Base-by-base conservation (phyloP, 2,888 invertebrate species). In the Nebria brevicollis region DNA sequence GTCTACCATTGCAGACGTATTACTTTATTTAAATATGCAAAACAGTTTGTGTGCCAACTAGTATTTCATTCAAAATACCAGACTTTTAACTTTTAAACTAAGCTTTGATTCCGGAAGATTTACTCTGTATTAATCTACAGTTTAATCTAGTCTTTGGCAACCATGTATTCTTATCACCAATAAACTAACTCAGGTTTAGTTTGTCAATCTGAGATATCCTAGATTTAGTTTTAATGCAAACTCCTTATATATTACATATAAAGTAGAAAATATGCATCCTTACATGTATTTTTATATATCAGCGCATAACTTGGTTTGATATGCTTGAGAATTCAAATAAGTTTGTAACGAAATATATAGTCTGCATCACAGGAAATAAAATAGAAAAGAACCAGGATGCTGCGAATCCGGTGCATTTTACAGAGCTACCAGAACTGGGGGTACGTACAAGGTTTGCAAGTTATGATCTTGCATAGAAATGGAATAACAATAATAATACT, bases 401-500 rank as follows among this genome's bases (percentile, higher is more conserved):
- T 66, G 66, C 26, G 66, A 79, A 79, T 79, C 74, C 79, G 75
- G 8, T 77, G 77, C 72, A 77, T 77, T 77, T 66, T 70, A 25
- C 72, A 11, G 34, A 64, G 66, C 65, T 20, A 75, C 75, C 25
- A n/a, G 72, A 26, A 25, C 41, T 73, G 34, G n/a, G 73, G 11
- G 15, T 64, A 66, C 77, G 77, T 43, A 77, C 66, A n/a, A 72
- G 43, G 42, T 65, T 66, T 73, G 42, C 75, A 66, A 79, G 74
- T 79, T 74, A 79, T 79, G 68, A 74, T 79, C 79, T 79, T 79
- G 74, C 79, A 79, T 79, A 74, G 54, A 79, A 79, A 79, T 79
- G 79, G 54, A 79, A 79, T 79, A 79, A 79, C 79, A 79, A 79
- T 79, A 79, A 74, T 66, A 79, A 79, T 79, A 79, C 79, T 79